A percentile compares a stretch with the other conserved stretches of the same genome.
Conservation (phyloP, 37 sponge, comb jelly and placozoan species). For the Halisarca cf. caerulea region DNA sequence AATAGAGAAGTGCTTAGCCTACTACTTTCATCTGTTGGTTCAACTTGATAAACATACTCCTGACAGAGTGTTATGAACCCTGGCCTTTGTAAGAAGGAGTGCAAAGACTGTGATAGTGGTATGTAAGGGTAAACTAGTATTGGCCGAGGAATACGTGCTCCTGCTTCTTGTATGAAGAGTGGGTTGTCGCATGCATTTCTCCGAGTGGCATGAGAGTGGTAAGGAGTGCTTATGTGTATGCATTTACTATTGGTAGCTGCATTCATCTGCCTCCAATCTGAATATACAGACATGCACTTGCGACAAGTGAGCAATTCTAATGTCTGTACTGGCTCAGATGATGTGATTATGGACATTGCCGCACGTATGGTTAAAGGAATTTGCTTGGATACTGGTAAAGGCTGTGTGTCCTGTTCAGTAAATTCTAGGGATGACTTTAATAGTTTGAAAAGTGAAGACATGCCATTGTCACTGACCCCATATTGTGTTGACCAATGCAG, state of each 20-base stretch:
- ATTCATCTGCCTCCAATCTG: too few relatives aligned
- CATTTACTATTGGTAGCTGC: background rate
- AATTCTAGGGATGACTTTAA: background rate
- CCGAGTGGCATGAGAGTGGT: conserved; percentile 31
- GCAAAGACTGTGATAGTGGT: conserved; percentile 13
- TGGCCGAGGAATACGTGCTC: conserved; percentile 1
- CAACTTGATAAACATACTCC: background rate
- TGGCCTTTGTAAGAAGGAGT: conserved; percentile 10
- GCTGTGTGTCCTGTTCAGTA: background rate
- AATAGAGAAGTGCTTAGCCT: background rate
- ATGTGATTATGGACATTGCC: background rate
- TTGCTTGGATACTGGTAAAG: background rate
- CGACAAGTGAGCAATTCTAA: conserved; percentile 5
- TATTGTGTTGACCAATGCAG: background rate
- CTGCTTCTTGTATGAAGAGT: conserved; percentile 27
- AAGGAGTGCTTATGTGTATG: conserved; percentile 49
- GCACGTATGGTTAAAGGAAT: background rate
- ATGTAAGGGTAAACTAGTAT: conserved; percentile 40
- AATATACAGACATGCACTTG: background rate
- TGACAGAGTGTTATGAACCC: conserved; percentile 31
- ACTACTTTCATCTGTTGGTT: background rate
- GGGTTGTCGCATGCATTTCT: conserved; percentile 21
- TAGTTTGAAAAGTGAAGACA: background rate
- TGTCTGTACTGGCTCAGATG: background rate
- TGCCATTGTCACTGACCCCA: conserved; percentile 15